These are phyloP conservation scores for Brachionus manjavacas DNA, from an alignment of 1,140 invertebrate genomes.

Conservation along the genomic window DNA sequence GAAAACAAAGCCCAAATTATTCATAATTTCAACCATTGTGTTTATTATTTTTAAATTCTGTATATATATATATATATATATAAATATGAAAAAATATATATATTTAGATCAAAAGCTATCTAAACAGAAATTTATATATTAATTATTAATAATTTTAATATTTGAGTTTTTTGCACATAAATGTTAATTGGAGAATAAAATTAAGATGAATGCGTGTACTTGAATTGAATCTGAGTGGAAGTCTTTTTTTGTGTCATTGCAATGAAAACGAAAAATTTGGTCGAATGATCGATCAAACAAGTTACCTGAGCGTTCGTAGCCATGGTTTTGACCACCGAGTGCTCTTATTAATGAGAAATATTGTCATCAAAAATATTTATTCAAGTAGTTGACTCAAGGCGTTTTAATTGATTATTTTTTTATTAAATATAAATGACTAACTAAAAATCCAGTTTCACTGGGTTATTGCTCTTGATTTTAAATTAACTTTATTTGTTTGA, in stretches of 20 bases:
- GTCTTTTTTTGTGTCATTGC: not conserved
- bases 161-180: not conserved
- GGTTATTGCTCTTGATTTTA: no score
- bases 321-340: not conserved
- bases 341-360: not conserved
- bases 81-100: not conserved
- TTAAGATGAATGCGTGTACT: not conserved
- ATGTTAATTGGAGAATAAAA: not conserved
- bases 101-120: not conserved
- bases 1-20: not conserved
- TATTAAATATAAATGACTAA: no score
- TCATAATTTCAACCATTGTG: conserved; percentile 9
- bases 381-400: not conserved
- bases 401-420: no score
- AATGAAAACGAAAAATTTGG: not conserved
- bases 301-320: not conserved
- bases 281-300: not conserved
- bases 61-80: not conserved
- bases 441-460: no score
- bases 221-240: not conserved
- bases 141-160: not conserved
- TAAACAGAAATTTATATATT: not conserved
- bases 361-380: not conserved
- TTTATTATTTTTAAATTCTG: not conserved
- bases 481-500: no score